Evolutionary conservation across 2,888 invertebrate genomes (phyloP), one percentile per base, ranked within the genome.

Genomic region (Linnaemya vulpina): DNA sequence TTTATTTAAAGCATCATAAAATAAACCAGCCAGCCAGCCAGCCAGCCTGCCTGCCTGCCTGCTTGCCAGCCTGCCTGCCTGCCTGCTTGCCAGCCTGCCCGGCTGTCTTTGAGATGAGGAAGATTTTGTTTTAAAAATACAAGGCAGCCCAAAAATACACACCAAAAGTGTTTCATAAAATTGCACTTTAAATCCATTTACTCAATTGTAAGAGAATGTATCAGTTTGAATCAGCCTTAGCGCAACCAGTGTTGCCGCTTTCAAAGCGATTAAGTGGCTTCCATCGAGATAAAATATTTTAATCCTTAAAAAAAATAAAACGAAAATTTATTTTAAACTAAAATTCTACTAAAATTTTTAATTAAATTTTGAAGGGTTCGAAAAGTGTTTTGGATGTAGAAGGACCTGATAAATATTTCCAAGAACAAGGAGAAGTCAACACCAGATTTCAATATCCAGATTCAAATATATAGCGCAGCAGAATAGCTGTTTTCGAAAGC

Each of bases 101-200:
- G 71, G 8, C n/a, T 49, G 63, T 1, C 58, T 35, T 79, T 43
- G 35, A 79, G 55, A 13, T 58, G 11, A 38, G 25, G 11, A 74
- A 76, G 22, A 62, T 65, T 62, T 73, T 38, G 35, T 35, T 35
- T 60, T 25, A 53, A 68, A 65, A 49, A 58, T 22, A 77, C n/a
- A 70, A 58, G 40, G 25, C 20, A 11, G 51, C 40, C 25, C 15
- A 20, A n/a, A 70, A 22, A 65, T 65, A n/a, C 10, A n/a, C n/a
- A 38, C 40, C 13, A 15, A 15, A 38, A 65, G n/a, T 55, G 43
- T 74, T 78, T 78, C 10, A 71, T 71, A 20, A 63, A 71, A 70
- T 70, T 78, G 70, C 63, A 49, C 46, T 73, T 58, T 38, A 73
- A 73, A 67, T 65, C 22, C 79, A 73, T 79, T 70, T 63, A 35